phyloP scores from a whole-genome alignment of 35 echinoderm and acorn worm genomes.

The Heliocidaris tuberculata region DNA sequence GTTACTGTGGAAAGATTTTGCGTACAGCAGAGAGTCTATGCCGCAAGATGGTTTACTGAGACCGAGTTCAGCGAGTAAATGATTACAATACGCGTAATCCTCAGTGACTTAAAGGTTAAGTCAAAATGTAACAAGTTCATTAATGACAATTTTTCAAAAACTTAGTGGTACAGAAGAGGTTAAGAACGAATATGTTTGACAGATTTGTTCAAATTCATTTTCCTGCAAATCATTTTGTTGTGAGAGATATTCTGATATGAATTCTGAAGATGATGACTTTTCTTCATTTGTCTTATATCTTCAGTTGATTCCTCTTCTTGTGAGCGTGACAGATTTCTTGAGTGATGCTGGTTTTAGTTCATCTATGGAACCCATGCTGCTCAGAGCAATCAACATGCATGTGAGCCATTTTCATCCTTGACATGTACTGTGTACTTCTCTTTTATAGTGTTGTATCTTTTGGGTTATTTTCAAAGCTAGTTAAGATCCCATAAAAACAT shows the following conservation, averaged over 20 bases:
- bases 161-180: too few species aligned
- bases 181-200: too few species aligned
- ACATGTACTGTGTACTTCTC: neutral
- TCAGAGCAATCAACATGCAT: slow-evolving; percentile 62
- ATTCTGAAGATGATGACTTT: neutral
- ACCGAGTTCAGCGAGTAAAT: too few species aligned
- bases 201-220: too few species aligned
- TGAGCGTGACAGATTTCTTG: slow-evolving; percentile 56
- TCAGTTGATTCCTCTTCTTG: slow-evolving; percentile 53
- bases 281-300: neutral
- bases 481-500: neutral
- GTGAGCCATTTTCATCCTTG: slow-evolving; percentile 48
- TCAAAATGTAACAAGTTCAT: too few species aligned
- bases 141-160: too few species aligned
- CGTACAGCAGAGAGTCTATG: too few species aligned
- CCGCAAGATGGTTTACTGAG: too few species aligned
- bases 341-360: slow-evolving; percentile 49
- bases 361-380: slow-evolving; percentile 54
- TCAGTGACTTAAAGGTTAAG: too few species aligned
- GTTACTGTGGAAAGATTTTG: too few species aligned
- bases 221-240: neutral
- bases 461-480: neutral
- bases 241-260: neutral
- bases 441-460: neutral
- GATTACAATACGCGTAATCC: too few species aligned